Base-by-base conservation (phyloP, 2,888 invertebrate genomes). In the Cataglyphis cursor region DNA sequence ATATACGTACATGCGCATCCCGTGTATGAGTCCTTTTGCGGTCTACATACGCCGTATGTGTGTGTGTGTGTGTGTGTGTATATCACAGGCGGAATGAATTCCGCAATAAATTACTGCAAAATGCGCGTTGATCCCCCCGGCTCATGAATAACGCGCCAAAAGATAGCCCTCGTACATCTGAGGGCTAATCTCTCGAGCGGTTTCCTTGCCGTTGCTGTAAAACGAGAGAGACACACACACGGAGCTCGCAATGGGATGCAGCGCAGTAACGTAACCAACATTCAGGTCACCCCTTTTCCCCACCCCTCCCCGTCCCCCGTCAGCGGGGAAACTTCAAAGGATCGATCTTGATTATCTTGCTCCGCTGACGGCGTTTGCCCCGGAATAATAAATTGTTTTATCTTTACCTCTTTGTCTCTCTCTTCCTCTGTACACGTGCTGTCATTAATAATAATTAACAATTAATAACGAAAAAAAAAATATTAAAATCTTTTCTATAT, bases 261-360 rank as follows among this genome's bases (percentile, higher is more conserved):
- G 21, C 21, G 18, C 44, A 48, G 44, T 62, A 48, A 51, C 65
- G 75, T 75, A 51, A 64, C 35, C 51, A 64, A 64, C 64, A 59
- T 51, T 75, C 48, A 38, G 65, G 75, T 64, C 75, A 64, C 21
- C 51, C n/a, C n/a, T 12, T 1, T 21, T 2, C 51, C 31, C 15
- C 28, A 24, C n/a, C 9, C 41, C 18, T 28, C 18, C 54, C 31
- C n/a, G 28, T 18, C 38, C 6, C 12, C 15, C 5, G 59, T 61
- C 59, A 28, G 8, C 28, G 15, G 48, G 35, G 24, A 21, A 51
- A 64, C 48, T 64, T 64, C 48, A 64, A 64, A 62, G 64, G 75
- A 74, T 74, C 74, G 74, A 74, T 74, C 75, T 75, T 64, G 65
- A 75, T 75, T 64, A 75, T 24, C 64, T 35, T 51, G 48, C 41